These are phyloP conservation scores for Cercopithecus mona DNA, from an alignment of 2,113 vertebrate genomes.

Conservation along the genomic window DNA sequence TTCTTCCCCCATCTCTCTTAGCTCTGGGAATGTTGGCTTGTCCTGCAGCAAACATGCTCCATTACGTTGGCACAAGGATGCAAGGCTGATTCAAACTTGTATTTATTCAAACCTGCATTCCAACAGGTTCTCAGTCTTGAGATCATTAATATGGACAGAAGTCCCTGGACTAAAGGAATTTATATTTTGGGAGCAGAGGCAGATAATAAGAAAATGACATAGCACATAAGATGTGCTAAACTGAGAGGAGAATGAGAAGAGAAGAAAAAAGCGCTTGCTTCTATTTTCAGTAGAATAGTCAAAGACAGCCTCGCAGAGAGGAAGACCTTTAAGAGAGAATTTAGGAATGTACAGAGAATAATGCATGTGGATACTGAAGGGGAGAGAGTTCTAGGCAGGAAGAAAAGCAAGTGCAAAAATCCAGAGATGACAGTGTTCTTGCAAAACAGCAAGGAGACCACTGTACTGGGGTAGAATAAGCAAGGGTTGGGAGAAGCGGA, in stretches of 20 bases:
- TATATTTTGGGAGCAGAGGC: not conserved
- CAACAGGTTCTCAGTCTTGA: not conserved
- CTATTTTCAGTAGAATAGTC: not conserved
- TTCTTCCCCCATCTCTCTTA: not conserved
- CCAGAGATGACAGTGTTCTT: not conserved
- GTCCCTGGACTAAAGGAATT: not conserved
- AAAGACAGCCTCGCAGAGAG: not conserved
- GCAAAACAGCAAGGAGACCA: not conserved
- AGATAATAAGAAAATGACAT: not conserved
- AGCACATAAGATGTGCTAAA: not conserved
- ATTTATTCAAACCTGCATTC: not conserved
- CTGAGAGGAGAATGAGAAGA: not conserved
- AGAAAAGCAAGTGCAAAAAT: not conserved
- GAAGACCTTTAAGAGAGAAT: not conserved
- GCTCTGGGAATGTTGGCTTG: not conserved
- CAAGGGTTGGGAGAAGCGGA: not conserved
- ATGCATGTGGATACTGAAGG: not conserved
- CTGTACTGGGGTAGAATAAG: not conserved
- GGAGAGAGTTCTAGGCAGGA: not conserved
- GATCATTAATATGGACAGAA: not conserved
- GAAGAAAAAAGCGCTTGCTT: not conserved
- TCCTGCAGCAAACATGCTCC: not conserved
- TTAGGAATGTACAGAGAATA: not conserved
- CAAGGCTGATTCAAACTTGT: not conserved
- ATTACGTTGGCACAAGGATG: not conserved